Percentiles rank a stretch among this genome's conserved stretches.
Evolutionary conservation across 2,888 invertebrate genomes (phyloP).

Genomic region (Trissoscelio sp.): DNA sequence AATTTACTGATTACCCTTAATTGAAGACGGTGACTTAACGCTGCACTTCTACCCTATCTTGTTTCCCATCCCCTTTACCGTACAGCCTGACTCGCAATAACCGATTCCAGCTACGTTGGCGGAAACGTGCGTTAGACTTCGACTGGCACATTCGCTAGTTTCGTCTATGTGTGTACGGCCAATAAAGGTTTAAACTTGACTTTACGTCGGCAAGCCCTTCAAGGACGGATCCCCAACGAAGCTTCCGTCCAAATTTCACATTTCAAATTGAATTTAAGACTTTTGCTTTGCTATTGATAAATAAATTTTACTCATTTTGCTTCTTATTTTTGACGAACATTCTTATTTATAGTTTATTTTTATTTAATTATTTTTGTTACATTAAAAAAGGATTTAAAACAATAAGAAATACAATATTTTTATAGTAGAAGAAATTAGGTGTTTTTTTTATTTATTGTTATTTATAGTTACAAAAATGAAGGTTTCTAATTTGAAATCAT

Average conservation of each 20-base stretch:
- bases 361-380: too few relatives aligned
- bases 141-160: constrained; percentile 52
- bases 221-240: neutral
- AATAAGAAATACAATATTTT: too few relatives aligned
- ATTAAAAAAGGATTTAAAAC: too few relatives aligned
- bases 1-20: constrained; percentile 82
- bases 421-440: too few relatives aligned
- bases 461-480: too few relatives aligned
- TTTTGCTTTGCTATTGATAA: too few relatives aligned
- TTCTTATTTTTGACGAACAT: too few relatives aligned
- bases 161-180: constrained; percentile 39
- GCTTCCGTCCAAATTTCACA: neutral
- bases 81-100: constrained; percentile 71
- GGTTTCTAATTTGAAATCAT: too few relatives aligned
- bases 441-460: too few relatives aligned
- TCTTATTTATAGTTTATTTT: too few relatives aligned
- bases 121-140: constrained; percentile 65
- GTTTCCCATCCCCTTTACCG: constrained; percentile 51
- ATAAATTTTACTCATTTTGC: too few relatives aligned
- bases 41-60: constrained; percentile 72
- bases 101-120: constrained; percentile 71
- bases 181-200: constrained; percentile 51
- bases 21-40: constrained; percentile 80
- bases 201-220: constrained; percentile 8
- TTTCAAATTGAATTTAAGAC: neutral